Base-by-base conservation (phyloP, 2,113 vertebrate species). In the Glaucomys volans region DNA sequence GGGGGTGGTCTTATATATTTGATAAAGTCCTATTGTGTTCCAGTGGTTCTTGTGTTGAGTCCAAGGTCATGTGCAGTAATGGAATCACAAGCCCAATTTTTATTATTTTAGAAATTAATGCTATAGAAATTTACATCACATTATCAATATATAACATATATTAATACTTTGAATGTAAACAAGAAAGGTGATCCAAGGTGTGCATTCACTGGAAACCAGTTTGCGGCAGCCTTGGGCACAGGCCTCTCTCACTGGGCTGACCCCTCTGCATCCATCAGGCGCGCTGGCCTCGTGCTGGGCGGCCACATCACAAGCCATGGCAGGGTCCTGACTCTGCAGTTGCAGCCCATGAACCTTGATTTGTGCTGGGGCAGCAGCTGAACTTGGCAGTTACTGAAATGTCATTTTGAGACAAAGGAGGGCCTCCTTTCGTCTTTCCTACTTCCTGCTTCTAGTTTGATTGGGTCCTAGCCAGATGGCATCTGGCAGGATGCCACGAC, bases 101-200 rank as follows among this genome's bases (percentile, higher is more conserved):
- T 32, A 74, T 44, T 96, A 35, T 32, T 88, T 94, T 62, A 40
- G 32, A 96, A 77, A 79, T 72, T 54, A 91, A 87, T 40, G 26
- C 28, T 50, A 1, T 28, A 67, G 30, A 57, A 66, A 74, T 54
- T 67, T 89, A 83, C 12, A 24, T 59, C 18, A 54, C 54, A n/a
- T 40, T 89, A 40, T 5, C 52, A 75, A 72, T 40, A 59, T 67
- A 44, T 35, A 44, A 64, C 81, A 47, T 13, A 40, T 20, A 82
- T 72, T 42, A 84, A 47, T 67, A 57, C 26, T 84, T 87, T 52
- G 67, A 74, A 95, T 47, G 20, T 40, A 62, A 85, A 64, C 26
- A 37, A 57, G 52, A 32, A 30, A 59, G 32, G 66, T 35, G 57
- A 35, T 57, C 9, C 74, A 26, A 64, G 20, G 54, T 72, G 37